These are phyloP conservation scores for Coremacera marginata DNA, from an alignment of 2,888 invertebrate species.

Conservation along the genomic window DNA sequence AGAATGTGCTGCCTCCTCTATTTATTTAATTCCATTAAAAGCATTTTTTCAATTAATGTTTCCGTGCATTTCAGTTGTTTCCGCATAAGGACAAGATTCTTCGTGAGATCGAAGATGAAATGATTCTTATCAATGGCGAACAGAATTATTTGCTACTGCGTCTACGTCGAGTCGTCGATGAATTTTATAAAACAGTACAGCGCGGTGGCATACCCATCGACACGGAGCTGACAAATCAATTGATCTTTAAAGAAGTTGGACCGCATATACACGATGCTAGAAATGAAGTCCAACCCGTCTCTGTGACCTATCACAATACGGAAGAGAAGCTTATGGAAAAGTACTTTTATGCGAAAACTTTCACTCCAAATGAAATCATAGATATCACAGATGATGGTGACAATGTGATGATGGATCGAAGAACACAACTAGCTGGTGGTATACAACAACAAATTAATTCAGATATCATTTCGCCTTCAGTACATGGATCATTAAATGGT, in stretches of 20 bases:
- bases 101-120: slow-evolving; percentile 64
- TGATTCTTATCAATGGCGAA: slow-evolving; percentile 66
- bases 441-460: slow-evolving; percentile 8
- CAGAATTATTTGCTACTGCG: slow-evolving; percentile 60
- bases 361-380: slow-evolving; percentile 44
- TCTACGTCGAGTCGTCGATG: slow-evolving; percentile 57
- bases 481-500: slow-evolving; percentile 37
- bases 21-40: too few relatives aligned
- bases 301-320: slow-evolving; percentile 55
- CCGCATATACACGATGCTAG: slow-evolving; percentile 55
- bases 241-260: slow-evolving; percentile 58
- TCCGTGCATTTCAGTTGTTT: too few relatives aligned
- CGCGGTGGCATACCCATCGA: slow-evolving; percentile 55
- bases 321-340: slow-evolving; percentile 63
- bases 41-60: too few relatives aligned
- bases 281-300: slow-evolving; percentile 54
- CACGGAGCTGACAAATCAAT: slow-evolving; percentile 53
- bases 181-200: slow-evolving; percentile 57
- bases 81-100: slow-evolving; percentile 46
- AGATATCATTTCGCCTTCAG: background rate
- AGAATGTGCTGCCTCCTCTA: too few relatives aligned
- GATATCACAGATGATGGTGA: slow-evolving; percentile 24
- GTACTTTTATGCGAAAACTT: slow-evolving; percentile 46
- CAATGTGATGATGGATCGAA: background rate
- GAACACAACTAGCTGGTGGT: background rate